Evolutionary conservation across 2,888 invertebrate genomes (phyloP).

Genomic region (Cheilosia urbana): DNA sequence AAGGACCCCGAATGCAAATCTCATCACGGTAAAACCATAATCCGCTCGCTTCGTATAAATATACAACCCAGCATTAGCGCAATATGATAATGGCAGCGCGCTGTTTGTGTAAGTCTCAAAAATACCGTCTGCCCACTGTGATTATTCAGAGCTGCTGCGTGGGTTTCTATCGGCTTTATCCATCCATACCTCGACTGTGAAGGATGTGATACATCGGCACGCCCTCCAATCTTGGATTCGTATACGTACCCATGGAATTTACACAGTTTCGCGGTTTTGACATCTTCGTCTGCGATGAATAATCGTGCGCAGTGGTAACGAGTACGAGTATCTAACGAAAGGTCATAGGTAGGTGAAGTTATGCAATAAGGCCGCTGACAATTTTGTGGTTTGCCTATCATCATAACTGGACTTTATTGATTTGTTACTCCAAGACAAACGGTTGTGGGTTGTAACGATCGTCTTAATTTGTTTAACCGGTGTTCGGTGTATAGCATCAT

Average conservation of each 20-base stretch:
- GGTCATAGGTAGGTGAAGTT: constrained; percentile 60
- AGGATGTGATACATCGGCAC: constrained; percentile 40
- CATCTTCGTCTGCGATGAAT: constrained; percentile 17
- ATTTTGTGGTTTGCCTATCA: constrained; percentile 36
- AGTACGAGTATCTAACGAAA: constrained; percentile 23
- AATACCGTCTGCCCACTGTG: constrained; percentile 67
- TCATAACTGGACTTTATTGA: constrained; percentile 45
- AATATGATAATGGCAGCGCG: constrained; percentile 43
- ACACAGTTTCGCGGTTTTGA: constrained; percentile 35
- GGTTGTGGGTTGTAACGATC: constrained; percentile 12
- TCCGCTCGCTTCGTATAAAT: constrained; percentile 27
- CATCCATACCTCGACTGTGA: constrained; percentile 7
- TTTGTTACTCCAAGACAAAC: constrained; percentile 13
- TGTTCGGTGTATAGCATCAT: constrained; percentile 46
- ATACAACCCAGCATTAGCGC: constrained; percentile 32
- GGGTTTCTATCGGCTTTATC: constrained; percentile 44
- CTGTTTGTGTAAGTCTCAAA: constrained; percentile 29
- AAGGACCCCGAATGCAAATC: constrained; percentile 58
- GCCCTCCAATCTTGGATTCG: constrained; percentile 38
- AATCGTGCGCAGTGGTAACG: background rate
- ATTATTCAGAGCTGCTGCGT: constrained; percentile 38
- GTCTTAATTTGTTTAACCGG: constrained; percentile 26
- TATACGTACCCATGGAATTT: constrained; percentile 27
- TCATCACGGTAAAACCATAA: constrained; percentile 8
- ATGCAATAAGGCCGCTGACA: constrained; percentile 56